Base-by-base conservation (phyloP, 2,797 vertebrate genomes). In the Vireo griseus region DNA sequence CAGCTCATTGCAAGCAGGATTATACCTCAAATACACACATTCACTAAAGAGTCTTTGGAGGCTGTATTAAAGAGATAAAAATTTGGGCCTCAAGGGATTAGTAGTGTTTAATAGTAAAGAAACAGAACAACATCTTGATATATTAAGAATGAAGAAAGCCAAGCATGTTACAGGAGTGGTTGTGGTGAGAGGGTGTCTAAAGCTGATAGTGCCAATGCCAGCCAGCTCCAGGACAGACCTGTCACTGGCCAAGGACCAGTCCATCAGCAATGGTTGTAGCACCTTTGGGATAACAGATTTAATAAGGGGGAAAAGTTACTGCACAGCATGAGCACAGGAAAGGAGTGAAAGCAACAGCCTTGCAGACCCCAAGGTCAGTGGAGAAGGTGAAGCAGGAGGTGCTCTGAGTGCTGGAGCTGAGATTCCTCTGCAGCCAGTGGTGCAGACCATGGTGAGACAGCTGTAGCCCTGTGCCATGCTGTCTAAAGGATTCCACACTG, bases 41-140 rank as follows among this genome's bases (percentile, higher is more conserved):
- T 97, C 95, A 89, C 72, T 97, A 86, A 97, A 97, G 87, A 94
- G 90, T 63, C 93, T 97, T 97, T 87, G 78, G 95, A 97, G 91
- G 39, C 82, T 93, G 11, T 84, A 77, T 83, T 96, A 96, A 96
- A 88, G 63, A 94, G 73, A 86, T 87, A 55, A 90, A 95, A 95
- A 40, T 79, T 62, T 55, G 26, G 42, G 65, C 35, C 88, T 51
- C 55, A 82, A 83, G 25, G 67, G 54, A 86, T 47, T 86, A 91
- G 58, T 26, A 51, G 8, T 61, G 77, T 90, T 96, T 95, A 94
- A 91, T 71, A 96, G 33, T 80, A 96, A 92, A 88, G 88, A 86
- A 76, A 22, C 18, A 90, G 82, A 92, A 63, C 37, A 72, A 29
- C 88, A 71, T 83, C 44, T 94, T 88, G 51, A 82, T 95, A 62